Percentiles rank a stretch among this genome's conserved stretches.
These are phyloP conservation scores for Cichladusa arquata DNA, from an alignment of 2,113 vertebrate genomes.

Conservation along the genomic window DNA sequence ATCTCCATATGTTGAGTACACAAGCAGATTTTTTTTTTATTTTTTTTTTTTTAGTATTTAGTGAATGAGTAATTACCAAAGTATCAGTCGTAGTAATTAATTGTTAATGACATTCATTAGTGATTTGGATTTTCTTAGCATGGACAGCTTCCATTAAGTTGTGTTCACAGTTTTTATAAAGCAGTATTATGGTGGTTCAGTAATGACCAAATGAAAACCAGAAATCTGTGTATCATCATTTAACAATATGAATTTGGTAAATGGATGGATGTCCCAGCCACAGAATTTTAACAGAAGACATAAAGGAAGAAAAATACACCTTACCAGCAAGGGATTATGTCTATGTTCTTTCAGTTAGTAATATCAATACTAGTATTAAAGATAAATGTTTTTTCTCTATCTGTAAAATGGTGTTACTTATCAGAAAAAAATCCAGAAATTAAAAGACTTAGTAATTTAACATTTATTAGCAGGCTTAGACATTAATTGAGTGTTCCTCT, in stretches of 20 bases:
- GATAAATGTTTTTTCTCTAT: neutral
- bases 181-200: neutral
- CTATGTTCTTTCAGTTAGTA: neutral
- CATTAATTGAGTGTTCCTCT: neutral
- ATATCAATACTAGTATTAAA: neutral
- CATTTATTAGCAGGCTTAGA: neutral
- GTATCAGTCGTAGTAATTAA: neutral
- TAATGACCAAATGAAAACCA: neutral
- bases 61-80: conserved; percentile 4
- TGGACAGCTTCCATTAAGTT: neutral
- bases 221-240: neutral
- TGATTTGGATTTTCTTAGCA: neutral
- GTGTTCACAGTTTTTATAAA: neutral
- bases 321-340: neutral
- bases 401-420: neutral
- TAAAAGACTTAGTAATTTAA: neutral
- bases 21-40: neutral
- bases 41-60: neutral
- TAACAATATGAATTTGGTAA: neutral
- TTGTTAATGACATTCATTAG: neutral
- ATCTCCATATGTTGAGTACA: neutral
- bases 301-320: neutral
- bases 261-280: neutral
- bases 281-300: neutral
- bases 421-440: neutral